phyloP scores from a whole-genome alignment of 2,113 vertebrate species.

The Axis porcinus region DNA sequence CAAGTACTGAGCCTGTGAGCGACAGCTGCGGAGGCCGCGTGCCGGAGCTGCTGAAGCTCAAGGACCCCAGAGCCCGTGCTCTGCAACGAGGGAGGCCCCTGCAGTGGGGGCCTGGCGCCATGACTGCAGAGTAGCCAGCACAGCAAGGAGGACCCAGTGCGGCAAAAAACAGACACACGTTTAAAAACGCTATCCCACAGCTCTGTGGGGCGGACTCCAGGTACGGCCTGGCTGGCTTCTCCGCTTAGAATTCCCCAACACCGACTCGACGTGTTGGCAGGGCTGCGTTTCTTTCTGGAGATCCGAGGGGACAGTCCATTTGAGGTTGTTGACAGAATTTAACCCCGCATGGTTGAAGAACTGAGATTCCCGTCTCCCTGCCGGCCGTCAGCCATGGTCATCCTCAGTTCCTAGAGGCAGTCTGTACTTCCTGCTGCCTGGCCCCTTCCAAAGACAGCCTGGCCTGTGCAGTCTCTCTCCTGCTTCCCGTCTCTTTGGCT shows the following conservation, averaged over 20 bases:
- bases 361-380: not conserved
- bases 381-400: not conserved
- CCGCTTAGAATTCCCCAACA: not conserved
- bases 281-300: not conserved
- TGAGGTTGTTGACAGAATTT: not conserved
- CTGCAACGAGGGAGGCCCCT: rapidly evolving
- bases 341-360: not conserved
- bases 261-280: not conserved
- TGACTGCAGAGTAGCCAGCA: not conserved
- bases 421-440: too few species aligned
- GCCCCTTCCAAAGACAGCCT: not conserved
- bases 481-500: not conserved
- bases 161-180: not conserved
- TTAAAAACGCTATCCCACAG: not conserved
- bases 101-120: not conserved
- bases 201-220: not conserved
- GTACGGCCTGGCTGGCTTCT: not conserved
- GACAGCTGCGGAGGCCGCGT: not conserved
- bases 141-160: rapidly evolving
- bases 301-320: not conserved
- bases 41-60: rapidly evolving
- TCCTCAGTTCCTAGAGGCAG: not conserved
- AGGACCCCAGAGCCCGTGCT: not conserved
- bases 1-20: not conserved
- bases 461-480: not conserved